Evolutionary conservation across 2,888 invertebrate species (phyloP).

Genomic region (Ferdinandea cuprea): DNA sequence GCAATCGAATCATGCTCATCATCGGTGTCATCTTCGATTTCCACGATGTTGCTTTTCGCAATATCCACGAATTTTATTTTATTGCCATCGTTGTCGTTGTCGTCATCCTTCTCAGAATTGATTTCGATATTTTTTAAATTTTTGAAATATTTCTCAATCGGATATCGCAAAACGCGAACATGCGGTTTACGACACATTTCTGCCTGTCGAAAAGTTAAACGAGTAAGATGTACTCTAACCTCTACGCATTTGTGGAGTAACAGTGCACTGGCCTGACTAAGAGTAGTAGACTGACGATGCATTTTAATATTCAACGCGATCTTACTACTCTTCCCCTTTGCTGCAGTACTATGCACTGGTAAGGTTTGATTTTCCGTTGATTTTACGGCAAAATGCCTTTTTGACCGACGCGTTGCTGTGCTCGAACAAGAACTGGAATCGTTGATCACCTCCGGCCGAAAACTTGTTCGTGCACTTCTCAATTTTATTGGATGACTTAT

Average conservation of each 20-base stretch:
- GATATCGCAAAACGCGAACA: background rate
- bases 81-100: background rate
- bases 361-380: background rate
- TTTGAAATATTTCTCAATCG: background rate
- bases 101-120: background rate
- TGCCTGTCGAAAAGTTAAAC: slow-evolving; percentile 27
- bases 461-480: background rate
- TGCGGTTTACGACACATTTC: slow-evolving; percentile 43
- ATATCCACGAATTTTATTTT: background rate
- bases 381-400: background rate
- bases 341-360: background rate
- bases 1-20: background rate
- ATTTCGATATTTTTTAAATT: no score
- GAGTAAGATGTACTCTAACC: slow-evolving; percentile 13
- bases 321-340: background rate
- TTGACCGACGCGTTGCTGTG: background rate
- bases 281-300: background rate
- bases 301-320: no score
- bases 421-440: slow-evolving; percentile 2
- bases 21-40: background rate
- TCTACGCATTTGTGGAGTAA: slow-evolving; percentile 24
- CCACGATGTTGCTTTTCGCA: background rate
- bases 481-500: background rate
- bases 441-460: background rate
- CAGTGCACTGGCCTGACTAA: no score